Percentiles rank a stretch among this genome's conserved stretches.
phyloP scores from a whole-genome alignment of 2,797 vertebrate species.

The Dromococcyx pavoninus region DNA sequence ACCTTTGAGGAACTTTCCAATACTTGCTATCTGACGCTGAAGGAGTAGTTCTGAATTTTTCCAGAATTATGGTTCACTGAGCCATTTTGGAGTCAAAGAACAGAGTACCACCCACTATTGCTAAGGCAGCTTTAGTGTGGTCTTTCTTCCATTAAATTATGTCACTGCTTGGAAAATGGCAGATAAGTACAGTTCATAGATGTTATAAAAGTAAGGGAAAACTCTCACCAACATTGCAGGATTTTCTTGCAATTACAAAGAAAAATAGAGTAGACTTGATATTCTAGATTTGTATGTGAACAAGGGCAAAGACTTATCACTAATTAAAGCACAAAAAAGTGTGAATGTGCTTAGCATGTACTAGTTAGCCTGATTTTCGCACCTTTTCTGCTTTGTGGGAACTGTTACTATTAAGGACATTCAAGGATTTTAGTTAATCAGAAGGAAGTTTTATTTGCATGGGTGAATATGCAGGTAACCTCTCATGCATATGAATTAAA shows the following conservation, averaged over 20 bases:
- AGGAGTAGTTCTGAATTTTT: background rate
- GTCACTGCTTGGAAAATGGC: background rate
- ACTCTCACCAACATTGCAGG: background rate
- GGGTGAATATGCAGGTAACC: background rate
- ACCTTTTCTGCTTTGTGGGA: background rate
- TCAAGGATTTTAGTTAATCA: background rate
- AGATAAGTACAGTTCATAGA: background rate
- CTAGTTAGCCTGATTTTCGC: background rate
- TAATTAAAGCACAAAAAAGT: background rate
- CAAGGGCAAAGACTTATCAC: background rate
- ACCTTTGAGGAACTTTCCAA: background rate
- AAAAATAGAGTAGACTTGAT: background rate
- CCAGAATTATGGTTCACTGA: background rate
- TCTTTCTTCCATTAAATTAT: background rate
- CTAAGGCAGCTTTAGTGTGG: background rate
- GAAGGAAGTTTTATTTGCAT: background rate
- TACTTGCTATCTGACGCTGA: background rate
- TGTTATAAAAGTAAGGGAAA: background rate
- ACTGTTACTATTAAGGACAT: background rate
- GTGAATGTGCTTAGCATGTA: background rate
- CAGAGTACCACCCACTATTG: background rate
- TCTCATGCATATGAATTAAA: background rate
- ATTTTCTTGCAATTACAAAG: background rate
- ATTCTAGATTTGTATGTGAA: background rate
- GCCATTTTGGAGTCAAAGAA: background rate